These are phyloP conservation scores for Asarcornis scutulata DNA, from an alignment of 2,113 vertebrate genomes.

Conservation along the genomic window DNA sequence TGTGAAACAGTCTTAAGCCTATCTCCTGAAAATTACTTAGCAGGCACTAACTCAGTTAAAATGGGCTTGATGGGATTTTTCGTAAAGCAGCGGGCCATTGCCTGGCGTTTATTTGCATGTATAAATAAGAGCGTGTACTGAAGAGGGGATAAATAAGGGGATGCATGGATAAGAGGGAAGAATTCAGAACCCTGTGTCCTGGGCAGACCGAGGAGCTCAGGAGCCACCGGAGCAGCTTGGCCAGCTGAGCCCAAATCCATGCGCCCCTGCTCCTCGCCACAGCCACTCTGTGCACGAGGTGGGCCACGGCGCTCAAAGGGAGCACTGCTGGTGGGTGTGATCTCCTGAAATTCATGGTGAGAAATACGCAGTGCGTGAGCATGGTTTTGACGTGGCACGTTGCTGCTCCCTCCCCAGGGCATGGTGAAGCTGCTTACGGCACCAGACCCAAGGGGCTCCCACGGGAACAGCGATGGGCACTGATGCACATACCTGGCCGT, in stretches of 20 bases:
- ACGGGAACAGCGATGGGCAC: neutral
- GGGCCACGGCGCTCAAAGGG: fast-evolving
- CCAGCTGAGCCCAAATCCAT: no score
- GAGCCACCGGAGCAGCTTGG: no score
- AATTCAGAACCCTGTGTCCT: neutral
- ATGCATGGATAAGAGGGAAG: fast-evolving
- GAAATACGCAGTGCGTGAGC: neutral
- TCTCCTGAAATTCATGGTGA: neutral
- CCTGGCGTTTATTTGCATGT: neutral
- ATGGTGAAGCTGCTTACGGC: neutral
- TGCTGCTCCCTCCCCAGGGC: neutral
- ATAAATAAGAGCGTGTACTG: neutral
- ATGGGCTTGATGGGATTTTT: neutral
- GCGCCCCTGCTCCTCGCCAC: no score
- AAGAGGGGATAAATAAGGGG: neutral
- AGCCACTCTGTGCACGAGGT: neutral
- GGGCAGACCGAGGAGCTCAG: no score
- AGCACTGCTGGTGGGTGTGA: neutral
- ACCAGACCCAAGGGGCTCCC: neutral
- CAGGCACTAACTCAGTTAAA: neutral
- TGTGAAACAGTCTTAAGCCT: neutral
- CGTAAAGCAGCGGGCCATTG: neutral
- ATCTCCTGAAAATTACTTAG: neutral
- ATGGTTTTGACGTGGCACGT: neutral
- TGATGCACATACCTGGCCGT: neutral